These are phyloP conservation scores for Fistularia tabacaria DNA, from an alignment of 2,797 vertebrate genomes.

Conservation along the genomic window DNA sequence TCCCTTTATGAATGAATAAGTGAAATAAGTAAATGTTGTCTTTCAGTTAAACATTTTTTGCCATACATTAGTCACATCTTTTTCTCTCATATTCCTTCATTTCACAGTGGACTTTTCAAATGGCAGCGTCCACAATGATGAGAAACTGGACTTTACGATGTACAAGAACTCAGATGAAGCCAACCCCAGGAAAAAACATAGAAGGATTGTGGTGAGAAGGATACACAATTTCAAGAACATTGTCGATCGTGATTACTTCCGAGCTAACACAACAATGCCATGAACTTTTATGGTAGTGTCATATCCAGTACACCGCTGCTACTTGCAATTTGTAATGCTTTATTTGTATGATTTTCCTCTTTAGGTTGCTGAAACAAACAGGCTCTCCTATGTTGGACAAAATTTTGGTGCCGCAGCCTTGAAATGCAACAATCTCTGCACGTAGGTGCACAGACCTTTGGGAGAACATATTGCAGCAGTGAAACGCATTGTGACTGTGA, in stretches of 20 bases:
- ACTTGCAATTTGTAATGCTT: background rate
- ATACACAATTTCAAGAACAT: too few species aligned
- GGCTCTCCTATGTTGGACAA: constrained; percentile 85
- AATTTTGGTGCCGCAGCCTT: constrained; percentile 78
- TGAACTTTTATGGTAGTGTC: too few species aligned
- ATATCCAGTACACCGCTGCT: too few species aligned
- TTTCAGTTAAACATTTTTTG: too few species aligned
- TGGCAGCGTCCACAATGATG: constrained; percentile 73
- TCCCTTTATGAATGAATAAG: too few species aligned
- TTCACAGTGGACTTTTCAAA: constrained; percentile 88
- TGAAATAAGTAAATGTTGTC: too few species aligned
- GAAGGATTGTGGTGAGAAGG: constrained; percentile 81
- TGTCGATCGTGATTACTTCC: background rate
- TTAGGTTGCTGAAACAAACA: constrained; percentile 86
- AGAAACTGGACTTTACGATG: constrained; percentile 74
- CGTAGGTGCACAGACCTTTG: constrained; percentile 63
- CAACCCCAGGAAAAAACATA: constrained; percentile 79
- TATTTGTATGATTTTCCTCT: background rate
- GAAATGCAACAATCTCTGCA: constrained; percentile 87
- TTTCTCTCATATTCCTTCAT: background rate
- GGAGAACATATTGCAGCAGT: background rate
- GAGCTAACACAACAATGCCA: too few species aligned
- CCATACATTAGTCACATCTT: background rate
- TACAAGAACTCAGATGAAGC: constrained; percentile 73
- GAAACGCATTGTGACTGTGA: background rate